Percentiles rank a stretch among this genome's conserved stretches.
These are phyloP conservation scores for Ctena decussata DNA, from an alignment of 2,888 invertebrate genomes.

Conservation along the genomic window DNA sequence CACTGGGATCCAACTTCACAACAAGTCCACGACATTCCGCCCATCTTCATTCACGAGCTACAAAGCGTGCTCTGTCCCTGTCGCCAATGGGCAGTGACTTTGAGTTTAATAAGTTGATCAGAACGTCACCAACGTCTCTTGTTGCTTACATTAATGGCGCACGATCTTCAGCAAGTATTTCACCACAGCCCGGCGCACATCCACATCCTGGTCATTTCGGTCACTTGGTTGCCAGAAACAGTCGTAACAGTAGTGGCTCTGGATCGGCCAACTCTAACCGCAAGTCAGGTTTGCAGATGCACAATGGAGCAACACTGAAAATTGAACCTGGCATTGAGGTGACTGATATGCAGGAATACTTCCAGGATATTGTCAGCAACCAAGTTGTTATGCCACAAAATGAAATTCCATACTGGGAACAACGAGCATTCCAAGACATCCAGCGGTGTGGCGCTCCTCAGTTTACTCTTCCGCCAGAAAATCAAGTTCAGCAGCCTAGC, in stretches of 20 bases:
- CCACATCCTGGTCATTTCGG: slow-evolving; percentile 82
- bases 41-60: slow-evolving; percentile 75
- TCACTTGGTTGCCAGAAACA: slow-evolving; percentile 82
- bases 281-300: slow-evolving; percentile 46
- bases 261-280: slow-evolving; percentile 80
- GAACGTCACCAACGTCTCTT: slow-evolving; percentile 87
- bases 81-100: slow-evolving; percentile 84
- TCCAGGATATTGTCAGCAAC: slow-evolving; percentile 80
- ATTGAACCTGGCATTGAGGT: slow-evolving; percentile 73
- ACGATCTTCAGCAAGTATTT: slow-evolving; percentile 79
- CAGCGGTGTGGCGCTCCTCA: slow-evolving; percentile 64
- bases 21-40: slow-evolving; percentile 85
- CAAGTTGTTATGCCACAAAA: slow-evolving; percentile 82
- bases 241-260: slow-evolving; percentile 79
- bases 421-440: slow-evolving; percentile 72
- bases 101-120: slow-evolving; percentile 86
- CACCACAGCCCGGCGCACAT: slow-evolving; percentile 75
- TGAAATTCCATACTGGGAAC: slow-evolving; percentile 81
- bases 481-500: slow-evolving; percentile 60
- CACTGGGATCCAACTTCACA: slow-evolving; percentile 76
- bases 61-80: slow-evolving; percentile 84
- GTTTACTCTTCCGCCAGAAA: slow-evolving; percentile 61
- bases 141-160: slow-evolving; percentile 80
- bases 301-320: slow-evolving; percentile 68
- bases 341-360: slow-evolving; percentile 72